phyloP scores from a whole-genome alignment of 2,797 vertebrate genomes.

The Acanthornis magna region DNA sequence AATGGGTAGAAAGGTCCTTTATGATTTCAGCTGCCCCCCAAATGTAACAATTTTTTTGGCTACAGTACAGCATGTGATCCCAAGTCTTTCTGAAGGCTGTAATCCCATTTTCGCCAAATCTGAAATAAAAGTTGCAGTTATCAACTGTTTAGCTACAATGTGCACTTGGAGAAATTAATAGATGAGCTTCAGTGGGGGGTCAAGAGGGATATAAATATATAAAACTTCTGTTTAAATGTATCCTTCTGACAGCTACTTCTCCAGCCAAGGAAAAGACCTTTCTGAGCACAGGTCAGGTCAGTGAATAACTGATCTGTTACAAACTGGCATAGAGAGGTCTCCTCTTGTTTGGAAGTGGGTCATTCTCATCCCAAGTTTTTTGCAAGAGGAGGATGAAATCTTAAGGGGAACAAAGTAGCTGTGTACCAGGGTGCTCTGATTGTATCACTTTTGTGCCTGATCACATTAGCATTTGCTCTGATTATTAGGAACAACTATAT shows the following conservation, averaged over 20 bases:
- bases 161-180: not conserved
- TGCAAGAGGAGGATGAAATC: not conserved
- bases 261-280: not conserved
- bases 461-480: slow-evolving; percentile 46
- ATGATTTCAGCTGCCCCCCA: not conserved
- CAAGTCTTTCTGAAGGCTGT: not conserved
- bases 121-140: not conserved
- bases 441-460: not conserved
- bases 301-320: not conserved
- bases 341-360: not conserved
- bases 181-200: not conserved
- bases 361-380: not conserved
- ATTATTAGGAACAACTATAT: not conserved
- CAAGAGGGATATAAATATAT: not conserved
- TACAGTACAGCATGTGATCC: not conserved
- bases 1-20: not conserved
- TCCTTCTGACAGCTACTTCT: not conserved
- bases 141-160: not conserved
- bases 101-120: not conserved
- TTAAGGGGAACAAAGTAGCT: not conserved
- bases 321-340: not conserved
- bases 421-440: not conserved
- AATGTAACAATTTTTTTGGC: not conserved
- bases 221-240: not conserved
- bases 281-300: not conserved